Percentiles rank a stretch among this genome's conserved stretches.
phyloP scores from a whole-genome alignment of 1,140 invertebrate genomes.

The Harpegnathos saltator region DNA sequence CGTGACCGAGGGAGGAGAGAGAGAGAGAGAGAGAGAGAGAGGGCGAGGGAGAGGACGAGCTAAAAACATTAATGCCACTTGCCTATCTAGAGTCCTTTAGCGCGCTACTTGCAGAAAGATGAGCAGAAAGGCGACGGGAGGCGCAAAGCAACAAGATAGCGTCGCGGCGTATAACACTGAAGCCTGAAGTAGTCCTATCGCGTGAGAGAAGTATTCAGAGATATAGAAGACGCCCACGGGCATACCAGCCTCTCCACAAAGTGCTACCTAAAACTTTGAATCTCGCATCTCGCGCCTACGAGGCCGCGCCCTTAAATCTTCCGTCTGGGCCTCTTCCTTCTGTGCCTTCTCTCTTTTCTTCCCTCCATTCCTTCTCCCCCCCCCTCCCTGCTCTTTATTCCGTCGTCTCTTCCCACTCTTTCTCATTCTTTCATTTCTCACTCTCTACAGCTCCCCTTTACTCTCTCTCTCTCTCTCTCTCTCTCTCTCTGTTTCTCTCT shows the following conservation, averaged over 20 bases:
- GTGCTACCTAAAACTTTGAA: constrained; percentile 74
- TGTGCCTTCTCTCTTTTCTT: not conserved
- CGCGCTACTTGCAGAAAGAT: constrained; percentile 22
- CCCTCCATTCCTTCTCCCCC: constrained; percentile 5
- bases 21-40: no score
- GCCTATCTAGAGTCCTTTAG: constrained; percentile 32
- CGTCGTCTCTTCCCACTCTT: constrained; percentile 5
- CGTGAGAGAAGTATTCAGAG: constrained; percentile 44
- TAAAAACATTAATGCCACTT: constrained; percentile 44
- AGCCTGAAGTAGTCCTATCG: constrained; percentile 59
- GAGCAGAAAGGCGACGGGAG: constrained; percentile 15
- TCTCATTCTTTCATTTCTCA: not conserved
- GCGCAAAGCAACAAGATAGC: constrained; percentile 34
- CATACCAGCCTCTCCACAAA: constrained; percentile 51
- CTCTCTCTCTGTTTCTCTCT: constrained; percentile 15
- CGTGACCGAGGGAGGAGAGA: no score
- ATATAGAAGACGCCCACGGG: constrained; percentile 57
- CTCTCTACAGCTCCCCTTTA: no score
- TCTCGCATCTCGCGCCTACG: constrained; percentile 67
- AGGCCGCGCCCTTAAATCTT: constrained; percentile 56
- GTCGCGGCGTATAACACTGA: constrained; percentile 21
- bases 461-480: constrained; percentile 1
- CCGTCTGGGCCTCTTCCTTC: constrained; percentile 15
- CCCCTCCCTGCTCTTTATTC: no score
- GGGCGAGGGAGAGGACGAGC: no score